Base-by-base conservation (phyloP, 2,888 invertebrate genomes). In the Pollenia griseotomentosa region DNA sequence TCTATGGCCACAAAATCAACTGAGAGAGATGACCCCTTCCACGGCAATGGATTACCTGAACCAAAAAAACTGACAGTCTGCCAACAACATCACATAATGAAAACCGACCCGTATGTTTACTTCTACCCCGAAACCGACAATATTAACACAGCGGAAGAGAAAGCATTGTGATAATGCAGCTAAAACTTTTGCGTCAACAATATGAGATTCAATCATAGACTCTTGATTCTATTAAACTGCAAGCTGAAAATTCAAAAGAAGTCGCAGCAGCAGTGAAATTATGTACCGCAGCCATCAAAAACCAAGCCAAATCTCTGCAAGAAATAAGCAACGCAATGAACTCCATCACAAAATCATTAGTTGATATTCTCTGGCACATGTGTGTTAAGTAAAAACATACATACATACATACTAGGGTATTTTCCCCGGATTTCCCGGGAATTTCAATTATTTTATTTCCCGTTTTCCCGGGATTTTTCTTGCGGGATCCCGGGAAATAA, bases 171-270 rank as follows among this genome's bases (percentile, higher is more conserved):
- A 59, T 11, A 33, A 3, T 7, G 12, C 6, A 2, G 33, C 33
- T 23, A 3, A 59, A 59, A 33, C 59, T 59, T 59, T 59, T 59
- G 14, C 59, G 33, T 14, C 33, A 59, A 11, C 59, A 59, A n/a
- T 23, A 6, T 11, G 59, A 59, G 33, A 23, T 23, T 10, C 7
- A 10, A 1, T 19, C 19, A 1, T 2, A 19, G 19, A 19, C 19
- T 19, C 19, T 19, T 19, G 19, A 19, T 19, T 1, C 19, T 2
- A 19, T 19, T 19, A 19, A 19, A 19, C 19, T 19, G 19, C 19
- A 19, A 19, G 19, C 19, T 19, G 19, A 19, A 19, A 19, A 19
- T 19, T 19, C 19, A 1, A 33, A 10, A 14, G 33, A 9, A 3
- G 5, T 10, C 12, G 23, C 5, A 33, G 33, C 59, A 23, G 59